phyloP scores from a whole-genome alignment of 2,888 invertebrate genomes.

The Bombyx huttoni region DNA sequence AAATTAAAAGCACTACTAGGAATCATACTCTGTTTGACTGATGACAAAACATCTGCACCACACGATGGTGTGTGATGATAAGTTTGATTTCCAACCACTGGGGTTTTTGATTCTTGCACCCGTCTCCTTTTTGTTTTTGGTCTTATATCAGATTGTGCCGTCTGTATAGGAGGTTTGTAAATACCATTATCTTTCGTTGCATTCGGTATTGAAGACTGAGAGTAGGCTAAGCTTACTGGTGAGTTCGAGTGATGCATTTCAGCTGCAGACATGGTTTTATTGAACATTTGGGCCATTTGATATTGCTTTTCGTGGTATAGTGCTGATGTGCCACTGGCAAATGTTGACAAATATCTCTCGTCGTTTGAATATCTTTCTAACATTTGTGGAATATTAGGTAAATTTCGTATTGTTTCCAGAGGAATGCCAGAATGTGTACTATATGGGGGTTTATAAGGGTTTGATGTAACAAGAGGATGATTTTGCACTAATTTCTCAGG shows the following conservation, averaged over 20 bases:
- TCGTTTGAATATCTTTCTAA: slow-evolving; percentile 72
- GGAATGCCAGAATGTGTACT: slow-evolving; percentile 47
- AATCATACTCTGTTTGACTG: slow-evolving; percentile 74
- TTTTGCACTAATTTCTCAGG: slow-evolving; percentile 47
- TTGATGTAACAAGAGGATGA: slow-evolving; percentile 45
- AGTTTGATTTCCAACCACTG: slow-evolving; percentile 45
- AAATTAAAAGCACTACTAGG: slow-evolving; percentile 90
- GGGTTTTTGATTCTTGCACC: slow-evolving; percentile 35
- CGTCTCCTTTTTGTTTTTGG: slow-evolving; percentile 48
- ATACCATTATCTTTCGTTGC: slow-evolving; percentile 42
- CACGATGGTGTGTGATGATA: slow-evolving; percentile 74
- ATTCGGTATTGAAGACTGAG: slow-evolving; percentile 37
- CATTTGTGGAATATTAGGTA: slow-evolving; percentile 74
- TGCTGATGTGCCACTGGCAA: slow-evolving; percentile 49
- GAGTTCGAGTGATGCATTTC: slow-evolving; percentile 43
- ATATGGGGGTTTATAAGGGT: slow-evolving; percentile 54
- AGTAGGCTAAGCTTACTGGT: slow-evolving; percentile 37
- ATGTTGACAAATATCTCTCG: slow-evolving; percentile 66
- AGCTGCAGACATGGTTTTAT: slow-evolving; percentile 47
- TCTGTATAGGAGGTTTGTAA: slow-evolving; percentile 36
- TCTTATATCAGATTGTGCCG: slow-evolving; percentile 29
- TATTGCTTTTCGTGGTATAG: slow-evolving; percentile 73
- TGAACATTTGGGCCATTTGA: slow-evolving; percentile 75
- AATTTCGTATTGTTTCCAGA: slow-evolving; percentile 67
- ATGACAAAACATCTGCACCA: slow-evolving; percentile 50